A percentile compares a stretch with the other conserved stretches of the same genome.
Evolutionary conservation across 2,888 invertebrate genomes (phyloP).

Genomic region (Trichopoda pennipes): DNA sequence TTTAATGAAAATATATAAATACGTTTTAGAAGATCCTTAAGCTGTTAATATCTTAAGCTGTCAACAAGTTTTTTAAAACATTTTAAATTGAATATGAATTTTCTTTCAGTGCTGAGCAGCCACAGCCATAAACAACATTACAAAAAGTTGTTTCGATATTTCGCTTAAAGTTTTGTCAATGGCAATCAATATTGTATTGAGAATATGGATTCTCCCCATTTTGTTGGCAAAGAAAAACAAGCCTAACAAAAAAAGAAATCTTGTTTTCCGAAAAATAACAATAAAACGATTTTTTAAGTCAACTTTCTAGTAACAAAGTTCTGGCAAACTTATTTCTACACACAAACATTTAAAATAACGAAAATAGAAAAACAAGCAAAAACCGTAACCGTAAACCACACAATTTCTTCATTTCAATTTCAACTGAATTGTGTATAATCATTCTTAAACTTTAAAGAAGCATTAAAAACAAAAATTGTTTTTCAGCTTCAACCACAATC

Average conservation of each 20-base stretch:
- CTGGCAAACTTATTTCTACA: slow-evolving; percentile 28
- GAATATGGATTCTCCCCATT: slow-evolving; percentile 51
- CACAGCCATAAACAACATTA: slow-evolving; percentile 49
- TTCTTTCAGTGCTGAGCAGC: slow-evolving; percentile 28
- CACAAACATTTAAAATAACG: slow-evolving; percentile 10
- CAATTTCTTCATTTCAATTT: slow-evolving; percentile 59
- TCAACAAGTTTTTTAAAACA: too few relatives aligned
- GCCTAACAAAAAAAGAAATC: slow-evolving; percentile 52
- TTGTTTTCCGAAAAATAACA: slow-evolving; percentile 32
- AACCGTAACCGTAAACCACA: slow-evolving; percentile 64
- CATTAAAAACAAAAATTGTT: slow-evolving; percentile 32
- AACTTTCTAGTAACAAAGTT: slow-evolving; percentile 36
- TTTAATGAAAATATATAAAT: too few relatives aligned
- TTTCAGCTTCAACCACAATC: slow-evolving; percentile 52
- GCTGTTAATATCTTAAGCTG: too few relatives aligned
- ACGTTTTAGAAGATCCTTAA: too few relatives aligned
- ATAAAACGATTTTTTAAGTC: slow-evolving; percentile 44
- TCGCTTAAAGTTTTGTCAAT: slow-evolving; percentile 58
- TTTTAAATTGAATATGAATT: background rate
- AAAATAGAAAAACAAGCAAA: slow-evolving; percentile 58
- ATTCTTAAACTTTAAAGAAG: slow-evolving; percentile 38
- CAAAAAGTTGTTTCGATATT: slow-evolving; percentile 51
- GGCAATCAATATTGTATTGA: slow-evolving; percentile 60
- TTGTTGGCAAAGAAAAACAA: slow-evolving; percentile 49
- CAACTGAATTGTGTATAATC: slow-evolving; percentile 38